Conservation (phyloP, 64 coral and sea anemone genomes). For the Orbicella faveolata region DNA sequence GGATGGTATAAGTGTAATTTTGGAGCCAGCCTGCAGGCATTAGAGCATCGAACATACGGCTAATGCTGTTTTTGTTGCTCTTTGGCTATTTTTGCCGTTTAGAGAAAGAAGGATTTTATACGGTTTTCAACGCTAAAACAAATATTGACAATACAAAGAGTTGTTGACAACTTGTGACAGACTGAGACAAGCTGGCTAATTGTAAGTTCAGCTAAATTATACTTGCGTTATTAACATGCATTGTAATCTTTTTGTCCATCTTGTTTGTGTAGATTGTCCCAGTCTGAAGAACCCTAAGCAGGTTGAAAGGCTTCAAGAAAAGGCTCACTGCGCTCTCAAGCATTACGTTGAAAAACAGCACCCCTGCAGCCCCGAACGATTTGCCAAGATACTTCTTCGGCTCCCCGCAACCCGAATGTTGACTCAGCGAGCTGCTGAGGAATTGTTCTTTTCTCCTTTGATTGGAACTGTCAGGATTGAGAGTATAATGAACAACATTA, state of each 20-base stretch:
- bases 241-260: neutral
- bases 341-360: constrained; percentile 62
- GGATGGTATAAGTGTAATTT: too few species aligned
- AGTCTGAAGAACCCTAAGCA: constrained; percentile 59
- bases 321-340: constrained; percentile 76
- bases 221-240: neutral
- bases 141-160: too few species aligned
- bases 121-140: too few species aligned
- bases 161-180: too few species aligned
- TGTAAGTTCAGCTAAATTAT: too few species aligned
- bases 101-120: too few species aligned
- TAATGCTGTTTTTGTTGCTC: too few species aligned
- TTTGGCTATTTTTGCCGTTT: too few species aligned
- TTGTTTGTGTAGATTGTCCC: constrained; percentile 1
- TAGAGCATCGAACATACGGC: too few species aligned
- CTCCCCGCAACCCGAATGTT: constrained; percentile 62
- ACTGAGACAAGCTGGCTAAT: too few species aligned
- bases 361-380: constrained; percentile 67
- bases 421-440: constrained; percentile 54
- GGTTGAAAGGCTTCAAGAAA: constrained; percentile 80
- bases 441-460: constrained; percentile 83
- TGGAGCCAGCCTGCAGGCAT: too few species aligned
- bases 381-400: constrained; percentile 79
- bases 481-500: constrained; percentile 89
- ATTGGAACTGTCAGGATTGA: constrained; percentile 82